These are phyloP conservation scores for Bombus pyrosoma DNA, from an alignment of 1,140 invertebrate genomes.

Conservation along the genomic window DNA sequence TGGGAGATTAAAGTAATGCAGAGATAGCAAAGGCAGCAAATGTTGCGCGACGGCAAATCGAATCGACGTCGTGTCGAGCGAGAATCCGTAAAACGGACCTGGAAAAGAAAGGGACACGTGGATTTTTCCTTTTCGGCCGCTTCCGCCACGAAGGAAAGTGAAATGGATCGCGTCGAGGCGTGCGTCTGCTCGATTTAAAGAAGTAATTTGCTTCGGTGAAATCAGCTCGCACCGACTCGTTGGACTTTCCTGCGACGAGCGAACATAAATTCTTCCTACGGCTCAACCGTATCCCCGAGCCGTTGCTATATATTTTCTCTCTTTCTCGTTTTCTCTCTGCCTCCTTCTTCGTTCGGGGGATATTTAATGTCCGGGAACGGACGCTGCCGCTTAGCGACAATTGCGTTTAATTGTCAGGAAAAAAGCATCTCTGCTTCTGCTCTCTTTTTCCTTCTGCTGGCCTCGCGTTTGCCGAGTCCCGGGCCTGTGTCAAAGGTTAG, in stretches of 20 bases:
- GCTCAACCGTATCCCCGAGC: no score
- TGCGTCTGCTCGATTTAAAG: slow-evolving; percentile 39
- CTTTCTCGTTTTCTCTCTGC: not conserved
- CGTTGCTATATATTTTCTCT: not conserved
- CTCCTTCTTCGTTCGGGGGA: not conserved
- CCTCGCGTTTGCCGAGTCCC: not conserved
- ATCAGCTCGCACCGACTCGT: slow-evolving; percentile 8
- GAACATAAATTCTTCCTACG: slow-evolving; percentile 35
- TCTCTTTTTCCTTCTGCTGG: not conserved
- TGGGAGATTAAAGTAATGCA: not conserved
- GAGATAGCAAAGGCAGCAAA: not conserved
- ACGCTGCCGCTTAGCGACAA: slow-evolving; percentile 47
- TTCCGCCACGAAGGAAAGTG: slow-evolving; percentile 1
- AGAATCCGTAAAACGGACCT: not conserved
- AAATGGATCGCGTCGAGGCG: slow-evolving; percentile 24
- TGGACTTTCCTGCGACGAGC: not conserved
- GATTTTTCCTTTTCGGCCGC: not conserved
- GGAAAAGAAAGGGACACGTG: no score
- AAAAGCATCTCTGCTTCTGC: not conserved
- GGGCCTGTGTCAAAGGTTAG: slow-evolving; percentile 18
- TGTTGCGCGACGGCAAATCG: not conserved
- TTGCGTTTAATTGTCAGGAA: slow-evolving; percentile 53
- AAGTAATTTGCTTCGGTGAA: slow-evolving; percentile 30
- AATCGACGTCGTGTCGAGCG: not conserved
- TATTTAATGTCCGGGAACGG: slow-evolving; percentile 47